Conservation (phyloP, 2,797 vertebrate species). For the Coccyzus lansbergi region DNA sequence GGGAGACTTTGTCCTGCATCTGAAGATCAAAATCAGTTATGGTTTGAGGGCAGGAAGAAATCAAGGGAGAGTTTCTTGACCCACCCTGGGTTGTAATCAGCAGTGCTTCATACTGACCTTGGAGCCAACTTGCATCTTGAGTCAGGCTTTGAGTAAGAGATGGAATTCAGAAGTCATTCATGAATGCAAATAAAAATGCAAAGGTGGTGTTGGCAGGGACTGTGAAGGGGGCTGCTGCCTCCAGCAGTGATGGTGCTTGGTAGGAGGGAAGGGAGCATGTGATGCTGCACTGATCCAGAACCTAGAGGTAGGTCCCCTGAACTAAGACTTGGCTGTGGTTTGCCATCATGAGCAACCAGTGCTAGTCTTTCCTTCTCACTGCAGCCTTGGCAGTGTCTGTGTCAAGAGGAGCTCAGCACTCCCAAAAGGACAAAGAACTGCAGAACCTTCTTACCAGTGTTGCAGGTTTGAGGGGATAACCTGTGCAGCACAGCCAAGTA, state of each 20-base stretch:
- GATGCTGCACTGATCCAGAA: background rate
- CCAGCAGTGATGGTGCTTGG: rapidly evolving
- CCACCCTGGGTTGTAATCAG: background rate
- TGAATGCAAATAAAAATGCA: background rate
- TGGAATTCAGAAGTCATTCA: background rate
- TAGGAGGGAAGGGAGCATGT: background rate
- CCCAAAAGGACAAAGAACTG: background rate
- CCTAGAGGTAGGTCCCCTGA: rapidly evolving
- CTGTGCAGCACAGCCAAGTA: background rate
- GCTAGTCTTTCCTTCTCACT: background rate
- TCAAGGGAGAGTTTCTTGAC: background rate
- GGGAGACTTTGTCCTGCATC: background rate
- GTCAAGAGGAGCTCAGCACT: background rate
- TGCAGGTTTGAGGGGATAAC: background rate
- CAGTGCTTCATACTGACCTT: background rate
- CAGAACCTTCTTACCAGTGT: rapidly evolving
- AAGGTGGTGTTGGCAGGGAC: background rate
- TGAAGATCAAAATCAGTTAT: background rate
- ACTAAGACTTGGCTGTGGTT: background rate
- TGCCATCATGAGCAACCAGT: background rate
- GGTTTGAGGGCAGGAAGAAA: background rate
- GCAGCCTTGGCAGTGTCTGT: background rate
- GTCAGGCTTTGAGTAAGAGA: background rate
- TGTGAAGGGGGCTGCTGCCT: background rate
- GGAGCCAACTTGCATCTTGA: background rate